Evolutionary conservation across 2,113 vertebrate species (phyloP).

Genomic region (Nothocercus julius): DNA sequence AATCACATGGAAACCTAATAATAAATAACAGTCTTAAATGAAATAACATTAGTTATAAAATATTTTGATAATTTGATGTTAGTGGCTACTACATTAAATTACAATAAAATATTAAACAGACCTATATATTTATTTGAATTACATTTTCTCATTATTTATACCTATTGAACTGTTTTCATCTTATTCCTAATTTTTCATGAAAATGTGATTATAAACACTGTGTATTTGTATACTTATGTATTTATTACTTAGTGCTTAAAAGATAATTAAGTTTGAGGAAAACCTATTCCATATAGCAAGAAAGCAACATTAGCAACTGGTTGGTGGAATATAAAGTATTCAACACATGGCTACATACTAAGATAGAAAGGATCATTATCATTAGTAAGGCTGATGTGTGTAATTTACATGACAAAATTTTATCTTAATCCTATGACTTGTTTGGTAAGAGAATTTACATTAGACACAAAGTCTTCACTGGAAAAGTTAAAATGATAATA

Average conservation of each 20-base stretch:
- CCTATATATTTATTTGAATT: not conserved
- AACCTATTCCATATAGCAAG: not conserved
- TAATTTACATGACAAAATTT: not conserved
- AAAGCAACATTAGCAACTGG: not conserved
- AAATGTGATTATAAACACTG: not conserved
- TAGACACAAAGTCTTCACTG: not conserved
- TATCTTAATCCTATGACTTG: not conserved
- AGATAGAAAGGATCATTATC: not conserved
- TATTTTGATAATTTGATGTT: not conserved
- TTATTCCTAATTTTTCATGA: not conserved
- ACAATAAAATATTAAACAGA: not conserved
- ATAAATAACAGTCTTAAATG: not conserved
- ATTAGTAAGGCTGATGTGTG: not conserved
- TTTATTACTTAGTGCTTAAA: constrained; percentile 19
- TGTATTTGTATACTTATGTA: constrained; percentile 13
- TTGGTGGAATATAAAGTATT: not conserved
- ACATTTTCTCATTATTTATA: not conserved
- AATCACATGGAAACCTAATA: not conserved
- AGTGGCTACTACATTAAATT: not conserved
- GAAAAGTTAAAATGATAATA: not conserved
- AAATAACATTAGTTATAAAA: not conserved
- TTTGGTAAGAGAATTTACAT: not conserved
- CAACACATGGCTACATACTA: not conserved
- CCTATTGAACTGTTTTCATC: not conserved
- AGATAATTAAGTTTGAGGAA: not conserved